Base-by-base conservation (phyloP, 2,888 invertebrate genomes). In the Philereme vetulata region DNA sequence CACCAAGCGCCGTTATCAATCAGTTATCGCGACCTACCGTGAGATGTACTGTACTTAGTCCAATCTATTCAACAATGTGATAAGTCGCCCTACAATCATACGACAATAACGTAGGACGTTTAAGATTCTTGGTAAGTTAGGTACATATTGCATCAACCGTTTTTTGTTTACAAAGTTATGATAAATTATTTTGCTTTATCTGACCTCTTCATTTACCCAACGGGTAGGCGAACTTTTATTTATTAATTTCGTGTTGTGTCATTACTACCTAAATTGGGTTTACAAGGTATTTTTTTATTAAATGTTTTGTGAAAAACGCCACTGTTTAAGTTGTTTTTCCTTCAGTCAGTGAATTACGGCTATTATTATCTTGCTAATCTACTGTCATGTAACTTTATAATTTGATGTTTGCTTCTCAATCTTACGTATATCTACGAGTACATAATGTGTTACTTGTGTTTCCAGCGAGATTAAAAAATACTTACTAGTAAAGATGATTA, bases 91-190 rank as follows among this genome's bases (percentile, higher is more conserved):
- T 21, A 21, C 21, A 42, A n/a, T n/a, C n/a, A n/a, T n/a, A n/a
- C n/a, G n/a, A n/a, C n/a, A n/a, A n/a, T n/a, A n/a, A n/a, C n/a
- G 9, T 86, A 36, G 88, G 84, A 8, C 64, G 67, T 9, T 72
- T 91, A 54, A 75, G 91, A 67, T 90, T 90, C 71, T 68, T 84
- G 81, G 88, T 90, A 78, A 82, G 85, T 78, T 44, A 3, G 21
- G 4, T 38, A 38, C 8, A 42, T 40, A 42, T 36, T 36, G 36
- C 36, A 36, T 42, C 42, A 42, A 42, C 42, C n/a, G 10, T 42
- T 50, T 50, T 47, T 48, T 8, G 33, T 5, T 34, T 21, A 21
- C 21, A 21, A 21, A 21, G 21, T 1, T 21, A 21, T 21, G 21
- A 21, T 21, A 21, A 21, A 21, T 21, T 21, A 1, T 21, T 21